Conservation (phyloP, 2,113 vertebrate genomes). For the Pantherophis guttatus region DNA sequence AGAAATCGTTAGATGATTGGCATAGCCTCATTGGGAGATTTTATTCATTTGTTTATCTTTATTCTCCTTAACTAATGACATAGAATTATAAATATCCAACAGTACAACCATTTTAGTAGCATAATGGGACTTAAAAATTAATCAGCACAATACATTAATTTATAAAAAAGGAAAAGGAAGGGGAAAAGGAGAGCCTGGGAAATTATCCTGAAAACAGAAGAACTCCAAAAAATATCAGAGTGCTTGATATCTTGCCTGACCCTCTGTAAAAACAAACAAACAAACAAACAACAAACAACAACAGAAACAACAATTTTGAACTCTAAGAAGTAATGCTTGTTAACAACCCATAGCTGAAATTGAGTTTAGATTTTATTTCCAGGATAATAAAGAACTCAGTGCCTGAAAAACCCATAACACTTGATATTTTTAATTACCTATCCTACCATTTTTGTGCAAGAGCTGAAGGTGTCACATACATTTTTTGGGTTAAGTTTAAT, state of each 20-base stretch:
- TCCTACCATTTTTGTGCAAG: neutral
- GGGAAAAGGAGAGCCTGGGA: neutral
- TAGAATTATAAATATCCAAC: neutral
- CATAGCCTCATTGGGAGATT: neutral
- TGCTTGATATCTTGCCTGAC: neutral
- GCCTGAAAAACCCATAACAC: neutral
- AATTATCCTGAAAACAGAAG: neutral
- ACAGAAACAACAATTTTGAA: neutral
- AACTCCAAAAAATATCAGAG: neutral
- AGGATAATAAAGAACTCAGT: neutral
- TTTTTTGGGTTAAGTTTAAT: neutral
- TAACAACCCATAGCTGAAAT: neutral
- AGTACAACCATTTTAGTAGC: neutral
- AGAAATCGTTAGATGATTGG: neutral
- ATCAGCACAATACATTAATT: neutral
- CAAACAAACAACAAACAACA: too few species aligned
- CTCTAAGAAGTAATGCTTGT: neutral
- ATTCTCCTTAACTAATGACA: neutral
- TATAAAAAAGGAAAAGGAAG: neutral
- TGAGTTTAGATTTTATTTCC: neutral
- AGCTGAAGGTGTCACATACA: neutral
- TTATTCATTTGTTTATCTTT: neutral
- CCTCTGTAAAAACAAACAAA: neutral
- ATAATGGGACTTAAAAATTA: neutral
- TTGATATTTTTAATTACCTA: neutral